A percentile compares a stretch with the other conserved stretches of the same genome.
phyloP scores from a whole-genome alignment of 2,797 vertebrate genomes.

The Coreius guichenoti region DNA sequence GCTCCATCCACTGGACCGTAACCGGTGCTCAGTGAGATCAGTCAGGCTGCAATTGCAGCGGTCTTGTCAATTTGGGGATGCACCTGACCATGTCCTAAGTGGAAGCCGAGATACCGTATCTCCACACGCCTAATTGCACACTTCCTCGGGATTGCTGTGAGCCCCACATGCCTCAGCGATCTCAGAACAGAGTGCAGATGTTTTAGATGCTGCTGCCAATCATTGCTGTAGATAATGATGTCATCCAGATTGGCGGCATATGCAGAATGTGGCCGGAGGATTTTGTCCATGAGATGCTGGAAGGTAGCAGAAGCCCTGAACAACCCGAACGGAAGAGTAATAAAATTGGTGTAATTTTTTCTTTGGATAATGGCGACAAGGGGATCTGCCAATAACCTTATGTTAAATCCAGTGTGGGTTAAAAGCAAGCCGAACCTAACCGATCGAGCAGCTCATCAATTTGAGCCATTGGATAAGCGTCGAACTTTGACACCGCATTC shows the following conservation, averaged over 20 bases:
- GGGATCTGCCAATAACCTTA: conserved; percentile 33
- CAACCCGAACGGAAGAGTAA: not conserved
- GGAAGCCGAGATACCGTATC: conserved; percentile 24
- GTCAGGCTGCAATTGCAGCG: not conserved
- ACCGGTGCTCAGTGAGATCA: not conserved
- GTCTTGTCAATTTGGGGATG: conserved; percentile 27
- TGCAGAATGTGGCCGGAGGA: not conserved
- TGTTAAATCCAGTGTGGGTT: conserved; percentile 30
- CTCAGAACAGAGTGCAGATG: not conserved
- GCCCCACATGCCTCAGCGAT: not conserved
- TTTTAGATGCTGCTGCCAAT: not conserved
- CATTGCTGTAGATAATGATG: not conserved
- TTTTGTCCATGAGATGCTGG: not conserved
- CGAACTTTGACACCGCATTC: conserved; percentile 4
- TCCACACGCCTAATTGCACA: not conserved
- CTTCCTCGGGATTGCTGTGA: conserved; percentile 22
- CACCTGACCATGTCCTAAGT: not conserved
- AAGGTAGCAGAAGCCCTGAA: not conserved
- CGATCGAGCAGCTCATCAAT: conserved; percentile 1
- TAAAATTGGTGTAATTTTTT: not conserved
- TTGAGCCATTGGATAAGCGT: not conserved
- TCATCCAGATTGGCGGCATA: conserved; percentile 13
- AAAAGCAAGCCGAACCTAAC: conserved; percentile 8
- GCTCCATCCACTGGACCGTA: not conserved
- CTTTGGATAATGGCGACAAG: conserved; percentile 2